Base-by-base conservation (phyloP, 2,797 vertebrate species). In the Sebastes variabilis region DNA sequence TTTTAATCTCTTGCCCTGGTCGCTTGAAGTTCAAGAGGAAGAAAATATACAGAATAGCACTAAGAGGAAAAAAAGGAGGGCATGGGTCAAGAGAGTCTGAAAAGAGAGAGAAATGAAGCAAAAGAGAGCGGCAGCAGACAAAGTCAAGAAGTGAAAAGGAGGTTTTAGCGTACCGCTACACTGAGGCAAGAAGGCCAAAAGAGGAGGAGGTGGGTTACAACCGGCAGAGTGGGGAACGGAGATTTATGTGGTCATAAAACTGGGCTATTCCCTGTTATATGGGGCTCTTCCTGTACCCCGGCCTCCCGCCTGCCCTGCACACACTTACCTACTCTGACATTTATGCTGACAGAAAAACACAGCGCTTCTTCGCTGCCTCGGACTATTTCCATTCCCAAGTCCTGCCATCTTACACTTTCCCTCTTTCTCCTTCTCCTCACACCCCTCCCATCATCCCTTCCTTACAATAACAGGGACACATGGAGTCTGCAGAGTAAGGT, bases 191-290 rank as follows among this genome's bases (percentile, higher is more conserved):
- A 64, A 75, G 77, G 70, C 65, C 27, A 69, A 36, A 65, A 77
- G 83, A 87, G 77, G 72, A 85, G 82, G 82, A 80, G 81, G 83
- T 6, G 72, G 78, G 89, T 90, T 85, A 85, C 72, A 83, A 78
- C 58, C 84, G 83, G 80, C 74, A 66, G 75, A 18, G 85, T 65
- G 80, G 81, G 84, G 80, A 70, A 46, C 18, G 29, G 80, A 91
- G 93, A 96, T 95, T 95, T 94, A 94, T 94, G 90, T 79, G 87
- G 69, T 77, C 49, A 30, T 94, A 93, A 94, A 93, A 88, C 77
- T 13, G 75, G 90, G 87, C 89, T 91, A 90, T 93, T 92, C 93
- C 91, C 87, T 85, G 82, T 82, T 88, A 84, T 88, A 86, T 20
- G 58, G 79, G 92, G 78, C 89, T 92, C 89, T 89, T 89, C 92